Conservation (phyloP, 2,113 vertebrate genomes). For the Phaethornis superciliosus region DNA sequence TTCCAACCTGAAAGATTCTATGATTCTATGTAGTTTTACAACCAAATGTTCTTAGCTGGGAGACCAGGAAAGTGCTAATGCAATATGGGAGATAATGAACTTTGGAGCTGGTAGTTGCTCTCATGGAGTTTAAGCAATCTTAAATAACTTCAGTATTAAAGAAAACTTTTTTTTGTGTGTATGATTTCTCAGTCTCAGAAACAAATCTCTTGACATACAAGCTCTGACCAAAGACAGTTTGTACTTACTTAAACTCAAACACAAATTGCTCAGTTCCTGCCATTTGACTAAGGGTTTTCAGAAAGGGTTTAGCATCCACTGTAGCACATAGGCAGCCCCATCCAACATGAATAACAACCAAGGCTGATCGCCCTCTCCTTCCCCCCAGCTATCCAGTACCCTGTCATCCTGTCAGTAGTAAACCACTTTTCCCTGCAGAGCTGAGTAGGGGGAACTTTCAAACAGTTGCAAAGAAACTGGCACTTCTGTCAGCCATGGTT, state of each 20-base stretch:
- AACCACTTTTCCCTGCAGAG: background rate
- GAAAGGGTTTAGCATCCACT: background rate
- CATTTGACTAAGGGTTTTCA: background rate
- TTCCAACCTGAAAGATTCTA: too few species aligned
- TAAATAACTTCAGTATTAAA: background rate
- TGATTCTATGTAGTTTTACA: background rate
- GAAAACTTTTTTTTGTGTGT: background rate
- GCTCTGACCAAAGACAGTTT: background rate
- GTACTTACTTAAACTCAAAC: background rate
- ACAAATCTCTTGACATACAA: background rate
- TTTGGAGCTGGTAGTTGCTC: background rate
- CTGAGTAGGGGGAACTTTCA: too few species aligned
- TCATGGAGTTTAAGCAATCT: background rate
- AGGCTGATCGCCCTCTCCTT: fast-evolving
- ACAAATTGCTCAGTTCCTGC: background rate
- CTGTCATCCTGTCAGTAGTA: fast-evolving
- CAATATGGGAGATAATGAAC: background rate
- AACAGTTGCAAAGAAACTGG: fast-evolving
- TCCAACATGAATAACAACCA: fast-evolving
- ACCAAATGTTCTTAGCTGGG: background rate
- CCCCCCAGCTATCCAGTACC: background rate
- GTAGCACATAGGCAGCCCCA: background rate
- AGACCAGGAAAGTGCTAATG: background rate
- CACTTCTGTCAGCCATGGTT: background rate
- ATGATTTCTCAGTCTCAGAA: background rate